Percentiles rank a stretch among this genome's conserved stretches.
phyloP scores from a whole-genome alignment of 2,888 invertebrate genomes.

The Abrostola triplasia region DNA sequence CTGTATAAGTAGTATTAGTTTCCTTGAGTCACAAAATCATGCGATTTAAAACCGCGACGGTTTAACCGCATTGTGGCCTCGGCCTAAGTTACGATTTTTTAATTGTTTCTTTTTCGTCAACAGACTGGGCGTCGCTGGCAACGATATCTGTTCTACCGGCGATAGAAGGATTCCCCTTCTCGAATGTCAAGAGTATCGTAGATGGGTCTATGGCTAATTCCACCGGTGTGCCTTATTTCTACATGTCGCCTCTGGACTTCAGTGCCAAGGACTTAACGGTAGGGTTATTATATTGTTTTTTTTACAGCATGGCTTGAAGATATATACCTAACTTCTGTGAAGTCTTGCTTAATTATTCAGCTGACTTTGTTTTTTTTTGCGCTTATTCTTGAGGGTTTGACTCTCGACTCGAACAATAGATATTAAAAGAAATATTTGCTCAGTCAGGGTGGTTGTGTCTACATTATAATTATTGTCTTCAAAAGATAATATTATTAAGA shows the following conservation, averaged over 20 bases:
- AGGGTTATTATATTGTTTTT: conserved; percentile 60
- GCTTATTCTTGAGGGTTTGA: too few species aligned
- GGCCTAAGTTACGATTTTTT: background rate
- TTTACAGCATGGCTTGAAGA: background rate
- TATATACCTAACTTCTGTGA: background rate
- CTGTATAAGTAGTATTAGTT: too few species aligned
- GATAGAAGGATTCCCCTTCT: conserved; percentile 90
- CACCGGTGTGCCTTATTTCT: conserved; percentile 92
- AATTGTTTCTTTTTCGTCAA: conserved; percentile 41
- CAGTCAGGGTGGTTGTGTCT: background rate
- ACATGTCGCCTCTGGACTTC: conserved; percentile 91
- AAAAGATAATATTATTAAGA: too few species aligned
- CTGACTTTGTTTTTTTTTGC: too few species aligned
- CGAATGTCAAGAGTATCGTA: conserved; percentile 91
- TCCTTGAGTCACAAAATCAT: too few species aligned
- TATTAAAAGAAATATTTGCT: background rate
- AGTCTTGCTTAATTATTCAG: too few species aligned
- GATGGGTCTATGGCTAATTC: conserved; percentile 91
- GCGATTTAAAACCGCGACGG: too few species aligned
- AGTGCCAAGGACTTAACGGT: conserved; percentile 91
- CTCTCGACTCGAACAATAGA: background rate
- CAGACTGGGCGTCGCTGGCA: conserved; percentile 92
- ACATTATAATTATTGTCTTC: too few species aligned
- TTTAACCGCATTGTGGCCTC: too few species aligned
- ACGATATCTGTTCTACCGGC: conserved; percentile 90